Conservation (phyloP, 2,888 invertebrate genomes). For the Campoplex capitator region DNA sequence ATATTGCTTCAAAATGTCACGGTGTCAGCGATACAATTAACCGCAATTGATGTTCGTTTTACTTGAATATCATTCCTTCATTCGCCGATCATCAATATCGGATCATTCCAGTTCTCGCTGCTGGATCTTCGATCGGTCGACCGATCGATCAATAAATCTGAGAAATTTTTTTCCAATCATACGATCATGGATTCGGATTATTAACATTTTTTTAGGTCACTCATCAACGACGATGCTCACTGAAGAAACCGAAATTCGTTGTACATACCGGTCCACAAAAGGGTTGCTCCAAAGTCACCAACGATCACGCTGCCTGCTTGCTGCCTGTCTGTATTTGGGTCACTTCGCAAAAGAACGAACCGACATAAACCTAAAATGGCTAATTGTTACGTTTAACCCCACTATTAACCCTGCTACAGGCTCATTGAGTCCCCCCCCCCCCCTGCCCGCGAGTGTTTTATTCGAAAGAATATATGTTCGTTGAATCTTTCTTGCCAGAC, state of each 20-base stretch:
- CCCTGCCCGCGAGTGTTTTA: neutral
- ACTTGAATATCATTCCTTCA: neutral
- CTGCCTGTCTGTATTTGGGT: neutral
- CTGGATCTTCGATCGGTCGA: too few relatives aligned
- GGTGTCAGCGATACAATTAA: neutral
- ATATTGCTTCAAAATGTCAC: neutral
- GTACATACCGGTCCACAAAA: neutral
- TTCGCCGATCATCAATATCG: neutral
- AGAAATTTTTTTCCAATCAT: neutral
- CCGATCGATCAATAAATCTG: neutral
- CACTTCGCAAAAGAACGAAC: neutral
- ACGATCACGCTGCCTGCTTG: neutral
- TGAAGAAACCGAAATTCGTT: neutral
- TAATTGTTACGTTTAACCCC: neutral
- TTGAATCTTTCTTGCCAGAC: neutral
- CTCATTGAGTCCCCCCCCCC: neutral
- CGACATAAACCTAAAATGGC: neutral
- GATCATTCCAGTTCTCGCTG: neutral
- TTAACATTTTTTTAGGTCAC: neutral
- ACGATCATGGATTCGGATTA: neutral
- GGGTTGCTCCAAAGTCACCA: neutral
- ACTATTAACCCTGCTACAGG: neutral
- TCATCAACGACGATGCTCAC: neutral
- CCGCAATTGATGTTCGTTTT: constrained; percentile 4
- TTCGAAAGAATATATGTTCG: neutral